Evolutionary conservation across 2,113 vertebrate species (phyloP).

Genomic region (Triplophysa siluroides): DNA sequence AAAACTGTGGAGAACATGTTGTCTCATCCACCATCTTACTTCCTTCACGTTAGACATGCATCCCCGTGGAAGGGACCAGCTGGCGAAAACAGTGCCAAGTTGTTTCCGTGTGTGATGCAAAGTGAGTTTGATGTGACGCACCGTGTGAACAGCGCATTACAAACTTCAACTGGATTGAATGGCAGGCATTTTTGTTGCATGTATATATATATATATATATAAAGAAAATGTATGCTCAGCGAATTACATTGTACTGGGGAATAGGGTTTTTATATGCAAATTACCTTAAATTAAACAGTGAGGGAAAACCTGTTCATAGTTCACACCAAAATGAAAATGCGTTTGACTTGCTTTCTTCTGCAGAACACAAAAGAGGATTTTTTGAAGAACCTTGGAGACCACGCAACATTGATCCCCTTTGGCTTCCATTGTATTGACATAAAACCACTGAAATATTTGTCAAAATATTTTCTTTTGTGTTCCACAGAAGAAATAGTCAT

Average conservation of each 20-base stretch:
- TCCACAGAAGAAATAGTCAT: no score
- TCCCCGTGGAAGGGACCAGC: constrained; percentile 27
- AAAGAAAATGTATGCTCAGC: background rate
- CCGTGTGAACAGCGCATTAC: background rate
- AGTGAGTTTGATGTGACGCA: constrained; percentile 21
- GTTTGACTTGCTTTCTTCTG: no score
- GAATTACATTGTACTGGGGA: background rate
- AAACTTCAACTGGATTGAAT: constrained; percentile 23
- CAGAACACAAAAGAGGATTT: no score
- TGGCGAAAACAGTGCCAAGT: constrained; percentile 21
- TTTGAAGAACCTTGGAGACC: no score
- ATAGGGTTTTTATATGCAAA: no score
- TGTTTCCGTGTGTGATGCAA: background rate
- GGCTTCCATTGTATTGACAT: no score
- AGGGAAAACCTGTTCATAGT: no score
- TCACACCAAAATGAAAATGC: no score
- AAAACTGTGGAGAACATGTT: constrained; percentile 22
- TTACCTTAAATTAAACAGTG: no score
- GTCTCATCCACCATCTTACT: constrained; percentile 16
- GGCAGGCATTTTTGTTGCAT: background rate
- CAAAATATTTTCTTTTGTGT: no score
- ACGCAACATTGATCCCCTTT: no score
- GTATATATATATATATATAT: constrained; percentile 6
- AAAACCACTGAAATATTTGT: no score
- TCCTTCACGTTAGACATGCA: constrained; percentile 2